phyloP scores from a whole-genome alignment of 2,797 vertebrate genomes.

The Morus bassanus region DNA sequence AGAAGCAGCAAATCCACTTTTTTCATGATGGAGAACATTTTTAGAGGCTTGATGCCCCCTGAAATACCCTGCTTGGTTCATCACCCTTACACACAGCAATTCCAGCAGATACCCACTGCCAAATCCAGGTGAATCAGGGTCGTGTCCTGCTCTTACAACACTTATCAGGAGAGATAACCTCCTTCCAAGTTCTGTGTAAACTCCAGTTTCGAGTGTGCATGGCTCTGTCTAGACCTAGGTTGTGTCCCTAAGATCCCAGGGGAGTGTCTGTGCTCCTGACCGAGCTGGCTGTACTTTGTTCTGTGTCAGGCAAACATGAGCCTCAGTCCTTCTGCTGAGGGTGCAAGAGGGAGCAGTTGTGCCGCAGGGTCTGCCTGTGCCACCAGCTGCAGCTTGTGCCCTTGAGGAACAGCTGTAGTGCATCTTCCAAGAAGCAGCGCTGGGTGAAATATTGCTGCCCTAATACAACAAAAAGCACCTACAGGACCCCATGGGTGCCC shows the following conservation, averaged over 20 bases:
- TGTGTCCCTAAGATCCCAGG: not conserved
- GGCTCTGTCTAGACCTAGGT: not conserved
- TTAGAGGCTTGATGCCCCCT: not conserved
- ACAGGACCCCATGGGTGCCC: too few species aligned
- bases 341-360: not conserved
- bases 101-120: not conserved
- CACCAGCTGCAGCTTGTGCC: not conserved
- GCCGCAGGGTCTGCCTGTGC: not conserved
- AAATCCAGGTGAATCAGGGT: not conserved
- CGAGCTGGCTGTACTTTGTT: not conserved
- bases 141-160: not conserved
- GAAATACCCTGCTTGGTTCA: not conserved
- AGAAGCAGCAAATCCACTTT: not conserved
- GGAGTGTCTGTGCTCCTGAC: rapidly evolving
- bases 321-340: not conserved
- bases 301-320: not conserved
- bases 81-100: not conserved
- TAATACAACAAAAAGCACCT: not conserved
- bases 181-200: not conserved
- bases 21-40: not conserved
- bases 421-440: not conserved
- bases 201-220: not conserved
- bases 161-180: not conserved
- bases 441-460: not conserved
- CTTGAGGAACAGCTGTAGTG: not conserved